These are phyloP conservation scores for Rhinatrema bivittatum DNA, from an alignment of 2,797 vertebrate genomes.

Conservation along the genomic window DNA sequence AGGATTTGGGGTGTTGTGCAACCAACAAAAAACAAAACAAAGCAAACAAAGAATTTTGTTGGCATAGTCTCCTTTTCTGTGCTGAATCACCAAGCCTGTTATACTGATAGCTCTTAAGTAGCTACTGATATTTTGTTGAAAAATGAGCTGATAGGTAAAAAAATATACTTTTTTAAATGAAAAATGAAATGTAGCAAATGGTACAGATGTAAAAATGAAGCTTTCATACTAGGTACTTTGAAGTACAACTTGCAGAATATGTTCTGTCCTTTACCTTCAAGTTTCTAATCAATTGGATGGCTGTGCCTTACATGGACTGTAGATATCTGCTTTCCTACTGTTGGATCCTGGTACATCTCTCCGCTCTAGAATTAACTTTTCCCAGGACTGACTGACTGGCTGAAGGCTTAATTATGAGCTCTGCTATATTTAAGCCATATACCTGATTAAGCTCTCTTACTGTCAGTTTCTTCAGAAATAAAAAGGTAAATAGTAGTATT, in stretches of 20 bases:
- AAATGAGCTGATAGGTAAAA: not conserved
- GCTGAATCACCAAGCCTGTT: slow-evolving; percentile 6
- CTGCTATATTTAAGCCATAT: too few relatives aligned
- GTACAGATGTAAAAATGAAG: too few relatives aligned
- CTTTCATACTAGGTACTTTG: not conserved
- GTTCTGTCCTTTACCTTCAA: not conserved
- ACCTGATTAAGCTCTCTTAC: not conserved
- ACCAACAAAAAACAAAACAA: too few relatives aligned
- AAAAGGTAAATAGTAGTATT: not conserved
- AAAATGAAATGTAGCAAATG: not conserved
- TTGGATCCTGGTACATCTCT: fast-evolving
- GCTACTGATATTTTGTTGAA: too few relatives aligned
- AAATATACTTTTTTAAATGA: not conserved
- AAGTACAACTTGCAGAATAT: not conserved
- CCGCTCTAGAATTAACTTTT: not conserved
- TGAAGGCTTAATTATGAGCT: slow-evolving; percentile 1
- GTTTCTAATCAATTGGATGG: not conserved
- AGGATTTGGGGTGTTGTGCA: too few relatives aligned
- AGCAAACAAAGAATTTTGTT: too few relatives aligned
- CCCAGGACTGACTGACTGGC: not conserved
- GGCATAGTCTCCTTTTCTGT: too few relatives aligned
- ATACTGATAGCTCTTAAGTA: too few relatives aligned
- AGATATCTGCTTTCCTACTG: slow-evolving; percentile 5
- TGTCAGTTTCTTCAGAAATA: not conserved
- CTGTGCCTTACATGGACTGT: not conserved